These are phyloP conservation scores for Habroteleia sp. DNA, from an alignment of 2,888 invertebrate genomes.

Conservation along the genomic window DNA sequence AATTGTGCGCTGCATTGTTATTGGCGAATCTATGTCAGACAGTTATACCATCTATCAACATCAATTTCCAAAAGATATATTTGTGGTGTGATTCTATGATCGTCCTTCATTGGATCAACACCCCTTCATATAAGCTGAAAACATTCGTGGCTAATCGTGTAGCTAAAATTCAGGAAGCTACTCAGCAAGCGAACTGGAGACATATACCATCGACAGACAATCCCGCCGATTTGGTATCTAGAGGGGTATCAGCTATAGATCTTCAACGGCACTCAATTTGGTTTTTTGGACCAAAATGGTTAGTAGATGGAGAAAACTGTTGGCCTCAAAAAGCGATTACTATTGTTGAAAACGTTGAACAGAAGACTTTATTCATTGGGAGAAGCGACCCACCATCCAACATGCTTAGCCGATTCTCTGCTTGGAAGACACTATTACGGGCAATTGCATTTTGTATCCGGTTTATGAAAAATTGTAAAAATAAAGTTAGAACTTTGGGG, in stretches of 20 bases:
- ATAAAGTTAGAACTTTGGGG: background rate
- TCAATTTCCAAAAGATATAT: constrained; percentile 3
- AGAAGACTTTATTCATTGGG: background rate
- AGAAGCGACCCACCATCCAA: background rate
- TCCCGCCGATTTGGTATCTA: background rate
- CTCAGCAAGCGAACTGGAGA: background rate
- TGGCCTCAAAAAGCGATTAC: background rate
- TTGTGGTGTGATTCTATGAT: constrained; percentile 50
- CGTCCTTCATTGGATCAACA: constrained; percentile 11
- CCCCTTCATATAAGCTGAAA: constrained; percentile 5
- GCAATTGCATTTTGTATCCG: background rate
- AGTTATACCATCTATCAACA: constrained; percentile 18
- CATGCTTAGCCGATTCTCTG: background rate
- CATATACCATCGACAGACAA: background rate
- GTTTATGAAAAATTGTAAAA: background rate
- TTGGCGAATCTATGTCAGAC: constrained; percentile 23
- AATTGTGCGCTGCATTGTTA: constrained; percentile 1
- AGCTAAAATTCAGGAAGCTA: constrained; percentile 1
- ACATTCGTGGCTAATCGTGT: constrained; percentile 38
- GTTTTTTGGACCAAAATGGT: background rate
- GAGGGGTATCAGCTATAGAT: background rate
- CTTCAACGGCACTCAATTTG: background rate
- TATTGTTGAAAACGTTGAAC: background rate
- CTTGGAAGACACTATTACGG: background rate
- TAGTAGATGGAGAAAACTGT: background rate